These are phyloP conservation scores for Takifugu flavidus DNA, from an alignment of 2,113 vertebrate genomes.

Conservation along the genomic window DNA sequence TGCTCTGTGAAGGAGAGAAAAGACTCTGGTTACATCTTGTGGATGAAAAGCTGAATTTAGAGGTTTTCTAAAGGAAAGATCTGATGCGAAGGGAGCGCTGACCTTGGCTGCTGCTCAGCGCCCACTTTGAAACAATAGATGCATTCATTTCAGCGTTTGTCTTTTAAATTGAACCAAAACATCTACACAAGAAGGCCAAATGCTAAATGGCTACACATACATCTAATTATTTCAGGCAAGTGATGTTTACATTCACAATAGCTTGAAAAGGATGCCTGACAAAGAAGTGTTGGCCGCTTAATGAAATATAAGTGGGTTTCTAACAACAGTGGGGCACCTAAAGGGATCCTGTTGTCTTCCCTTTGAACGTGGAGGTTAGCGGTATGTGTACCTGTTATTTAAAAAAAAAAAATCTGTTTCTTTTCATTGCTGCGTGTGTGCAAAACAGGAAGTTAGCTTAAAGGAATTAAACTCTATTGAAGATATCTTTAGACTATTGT, in stretches of 20 bases:
- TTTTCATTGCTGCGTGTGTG: neutral
- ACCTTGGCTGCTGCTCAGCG: conserved; percentile 38
- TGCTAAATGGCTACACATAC: conserved; percentile 8
- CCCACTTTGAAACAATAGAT: conserved; percentile 16
- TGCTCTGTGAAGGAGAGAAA: neutral
- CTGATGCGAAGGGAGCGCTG: conserved; percentile 25
- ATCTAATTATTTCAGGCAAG: conserved; percentile 42
- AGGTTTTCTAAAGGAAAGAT: neutral
- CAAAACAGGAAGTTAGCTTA: conserved; percentile 24
- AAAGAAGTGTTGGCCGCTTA: conserved; percentile 16
- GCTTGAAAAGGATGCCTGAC: conserved; percentile 8
- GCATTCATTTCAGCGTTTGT: conserved; percentile 19
- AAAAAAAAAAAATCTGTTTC: neutral
- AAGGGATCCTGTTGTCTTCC: conserved; percentile 7
- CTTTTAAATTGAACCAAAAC: conserved; percentile 32
- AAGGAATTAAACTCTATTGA: conserved; percentile 41
- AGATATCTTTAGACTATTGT: conserved; percentile 61
- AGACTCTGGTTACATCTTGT: neutral
- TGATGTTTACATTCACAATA: conserved; percentile 27
- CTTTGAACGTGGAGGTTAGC: neutral
- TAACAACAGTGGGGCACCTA: conserved; percentile 11
- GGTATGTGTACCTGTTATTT: neutral
- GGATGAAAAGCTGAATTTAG: neutral
- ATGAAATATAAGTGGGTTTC: conserved; percentile 21
- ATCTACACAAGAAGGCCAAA: conserved; percentile 2